Evolutionary conservation across 1,140 invertebrate genomes (phyloP), one percentile per base, ranked within the genome.

Genomic region (Stegodyphus mimosarum): DNA sequence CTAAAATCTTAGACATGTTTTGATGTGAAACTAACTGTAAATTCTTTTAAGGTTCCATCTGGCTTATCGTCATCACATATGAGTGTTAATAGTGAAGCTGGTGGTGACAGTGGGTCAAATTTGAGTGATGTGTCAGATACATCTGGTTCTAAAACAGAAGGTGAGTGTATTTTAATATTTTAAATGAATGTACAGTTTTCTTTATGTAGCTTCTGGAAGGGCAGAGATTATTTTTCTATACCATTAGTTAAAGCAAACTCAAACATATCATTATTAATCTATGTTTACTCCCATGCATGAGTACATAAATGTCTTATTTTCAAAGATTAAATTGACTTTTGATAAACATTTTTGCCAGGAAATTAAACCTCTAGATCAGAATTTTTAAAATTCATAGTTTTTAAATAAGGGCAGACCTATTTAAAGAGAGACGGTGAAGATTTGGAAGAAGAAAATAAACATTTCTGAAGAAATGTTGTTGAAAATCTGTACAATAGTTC

Each of bases 41-140:
- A 10, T 60, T 60, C 55, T 10, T 60, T 50, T 74, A 33, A 85
- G 75, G 53, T 76, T 72, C 66, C 75, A 18, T 85, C 83, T 15
- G 64, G 83, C 17, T 72, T 85, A 15, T 85, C 83, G 48, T 79
- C 86, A 17, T 87, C 86, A 48, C 86, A 87, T 33, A 76, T 87
- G 78, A 87, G 86, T 87, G 86, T 87, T 13, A 78, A 87, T 77
- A 87, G 78, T 66, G 72, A 83, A 48, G 18, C 60, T 13, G 79
- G 18, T 18, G 75, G 60, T 66, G 86, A 87, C 17, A 87, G 78
- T 52, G 49, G 18, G 13, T 87, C 86, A 17, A 83, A 83, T 73
- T 52, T 83, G 15, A 87, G 86, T 77, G 86, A 87, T 74, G 48
- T 73, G 64, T 81, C 78, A 13, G 77, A 81, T 55, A 76, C 50